Conservation (phyloP, 2,888 invertebrate genomes). For the Drosophila subquinaria region DNA sequence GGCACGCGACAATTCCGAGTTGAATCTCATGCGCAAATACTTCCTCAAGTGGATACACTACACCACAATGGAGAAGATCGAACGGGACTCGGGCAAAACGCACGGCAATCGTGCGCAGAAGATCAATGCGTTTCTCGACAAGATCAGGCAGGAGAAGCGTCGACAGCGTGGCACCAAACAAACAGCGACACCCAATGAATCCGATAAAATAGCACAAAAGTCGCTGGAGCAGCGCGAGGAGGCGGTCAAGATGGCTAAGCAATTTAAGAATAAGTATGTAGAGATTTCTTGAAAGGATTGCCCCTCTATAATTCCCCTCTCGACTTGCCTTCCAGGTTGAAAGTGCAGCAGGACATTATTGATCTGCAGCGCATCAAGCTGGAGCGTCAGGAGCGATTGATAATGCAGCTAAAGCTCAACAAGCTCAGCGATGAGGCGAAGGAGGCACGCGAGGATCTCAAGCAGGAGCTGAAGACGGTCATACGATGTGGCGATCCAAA, state of each 20-base stretch:
- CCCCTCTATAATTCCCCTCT: accelerated
- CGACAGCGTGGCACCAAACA: conserved; percentile 47
- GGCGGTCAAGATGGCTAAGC: conserved; percentile 78
- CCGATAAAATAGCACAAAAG: conserved; percentile 50
- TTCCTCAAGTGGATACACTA: conserved; percentile 85
- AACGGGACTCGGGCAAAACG: conserved; percentile 73
- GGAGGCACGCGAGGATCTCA: conserved; percentile 88
- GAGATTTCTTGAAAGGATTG: not conserved
- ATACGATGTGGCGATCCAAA: conserved; percentile 87
- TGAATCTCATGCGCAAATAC: conserved; percentile 74
- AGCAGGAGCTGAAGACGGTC: conserved; percentile 87
- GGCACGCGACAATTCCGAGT: conserved; percentile 53
- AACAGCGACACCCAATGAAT: conserved; percentile 11
- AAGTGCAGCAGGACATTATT: conserved; percentile 91
- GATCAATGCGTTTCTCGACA: conserved; percentile 84
- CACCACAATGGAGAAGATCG: conserved; percentile 83
- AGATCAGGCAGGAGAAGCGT: conserved; percentile 83
- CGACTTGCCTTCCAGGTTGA: conserved; percentile 86
- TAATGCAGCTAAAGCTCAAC: conserved; percentile 90
- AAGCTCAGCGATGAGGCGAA: conserved; percentile 89
- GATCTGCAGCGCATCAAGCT: conserved; percentile 90
- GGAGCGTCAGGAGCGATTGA: conserved; percentile 90
- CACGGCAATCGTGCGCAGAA: conserved; percentile 79
- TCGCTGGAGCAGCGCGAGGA: conserved; percentile 68
- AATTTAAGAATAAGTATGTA: conserved; percentile 84